Conservation (phyloP, 2,113 vertebrate species). For the rat (Rattus norvegicus) region DNA sequence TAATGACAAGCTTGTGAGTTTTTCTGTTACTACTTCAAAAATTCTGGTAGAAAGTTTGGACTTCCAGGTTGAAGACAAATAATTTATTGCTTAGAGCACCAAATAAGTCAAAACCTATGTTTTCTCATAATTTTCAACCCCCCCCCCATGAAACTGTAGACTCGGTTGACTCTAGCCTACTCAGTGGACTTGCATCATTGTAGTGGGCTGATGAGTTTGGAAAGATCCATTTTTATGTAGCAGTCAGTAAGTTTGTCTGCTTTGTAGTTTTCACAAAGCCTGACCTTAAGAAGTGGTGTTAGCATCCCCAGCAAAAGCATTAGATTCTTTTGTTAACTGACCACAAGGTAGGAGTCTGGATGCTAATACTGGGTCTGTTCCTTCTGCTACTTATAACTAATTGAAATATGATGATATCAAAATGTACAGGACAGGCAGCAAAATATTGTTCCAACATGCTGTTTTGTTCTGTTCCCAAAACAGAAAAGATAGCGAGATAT, state of each 20-base stretch:
- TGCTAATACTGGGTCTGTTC: neutral
- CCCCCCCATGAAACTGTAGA: neutral
- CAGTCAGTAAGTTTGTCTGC: neutral
- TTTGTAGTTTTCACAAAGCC: neutral
- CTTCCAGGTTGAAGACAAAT: neutral
- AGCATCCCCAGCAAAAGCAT: neutral
- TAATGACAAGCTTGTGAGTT: neutral
- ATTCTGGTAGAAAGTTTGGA: neutral
- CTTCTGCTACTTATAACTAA: neutral
- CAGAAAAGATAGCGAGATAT: neutral
- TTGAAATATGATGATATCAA: neutral
- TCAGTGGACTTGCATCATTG: neutral
- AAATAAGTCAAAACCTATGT: neutral
- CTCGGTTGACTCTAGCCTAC: neutral
- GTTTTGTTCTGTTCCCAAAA: neutral
- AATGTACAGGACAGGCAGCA: neutral
- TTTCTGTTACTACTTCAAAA: neutral
- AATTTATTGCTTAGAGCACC: neutral
- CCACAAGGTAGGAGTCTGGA: neutral
- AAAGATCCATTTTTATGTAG: neutral
- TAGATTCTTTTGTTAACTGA: neutral
- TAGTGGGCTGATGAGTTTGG: neutral
- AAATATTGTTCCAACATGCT: neutral
- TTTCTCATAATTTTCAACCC: neutral
- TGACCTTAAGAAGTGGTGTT: neutral